Evolutionary conservation across 2,888 invertebrate species (phyloP), one percentile per base, ranked within the genome.

Genomic region (Sphaerophoria taeniata): DNA sequence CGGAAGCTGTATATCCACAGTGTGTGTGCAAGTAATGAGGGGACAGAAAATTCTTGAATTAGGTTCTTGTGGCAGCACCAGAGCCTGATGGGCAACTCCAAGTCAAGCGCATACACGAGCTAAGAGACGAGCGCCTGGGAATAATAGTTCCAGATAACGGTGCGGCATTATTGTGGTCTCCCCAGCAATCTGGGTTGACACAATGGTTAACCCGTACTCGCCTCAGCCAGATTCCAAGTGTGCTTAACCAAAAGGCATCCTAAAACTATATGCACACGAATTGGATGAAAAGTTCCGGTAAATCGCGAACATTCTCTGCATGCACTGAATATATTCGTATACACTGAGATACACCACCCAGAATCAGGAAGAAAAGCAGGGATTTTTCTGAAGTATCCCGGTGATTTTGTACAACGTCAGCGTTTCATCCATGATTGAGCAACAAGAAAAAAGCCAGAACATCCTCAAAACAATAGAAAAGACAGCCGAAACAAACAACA

Each of bases 11-110:
- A 9, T 3, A 39, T 11, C 2, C 12, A 9, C 43, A 43, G 6
- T 7, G 56, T 58, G 73, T 74, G 78, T 84, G 83, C 79, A 84
- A 84, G 70, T 79, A 79, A 84, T 79, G 83, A 79, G 60, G 67
- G 71, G 67, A 69, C 63, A 79, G 58, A 79, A 79, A 43, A 84
- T 79, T 84, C 79, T 60, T 63, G 74, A 78, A 83, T 65, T 70
- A 58, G 78, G 53, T 78, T 74, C 49, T 75, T 71, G 83, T 39
- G 78, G 63, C 24, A 24, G 24, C 1, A 24, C 24, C 24, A 24
- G 24, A 24, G 24, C 24, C 24, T 24, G 24, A 45, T 34, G 56
- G 39, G 61, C 58, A 49, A 1, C n/a, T n/a, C 45, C 14, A 56
- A 49, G 16, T 47, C 74, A 16, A 51, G 55, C 39, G n/a, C 49